A percentile compares a stretch with the other conserved stretches of the same genome.
phyloP scores from a whole-genome alignment of 2,113 vertebrate genomes.

The Hemibates koningsi region DNA sequence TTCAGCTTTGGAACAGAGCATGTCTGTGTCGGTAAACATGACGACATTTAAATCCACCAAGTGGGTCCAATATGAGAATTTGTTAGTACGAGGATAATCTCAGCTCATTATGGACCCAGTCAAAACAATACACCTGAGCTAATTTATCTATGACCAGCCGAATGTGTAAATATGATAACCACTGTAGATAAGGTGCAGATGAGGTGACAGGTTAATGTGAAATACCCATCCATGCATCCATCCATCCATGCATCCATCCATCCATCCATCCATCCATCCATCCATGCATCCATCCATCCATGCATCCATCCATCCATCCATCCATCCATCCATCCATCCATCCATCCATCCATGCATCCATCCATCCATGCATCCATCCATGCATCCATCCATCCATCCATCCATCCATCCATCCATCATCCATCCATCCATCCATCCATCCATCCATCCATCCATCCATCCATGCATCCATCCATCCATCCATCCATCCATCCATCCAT shows the following conservation, averaged over 20 bases:
- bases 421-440: too few species aligned
- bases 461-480: too few species aligned
- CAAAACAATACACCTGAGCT: background rate
- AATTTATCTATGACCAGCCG: background rate
- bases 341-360: too few species aligned
- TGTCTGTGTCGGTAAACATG: background rate
- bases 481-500: too few species aligned
- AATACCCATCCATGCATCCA: background rate
- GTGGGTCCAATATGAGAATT: background rate
- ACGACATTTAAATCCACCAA: background rate
- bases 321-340: too few species aligned
- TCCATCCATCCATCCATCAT: too few species aligned
- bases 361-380: too few species aligned
- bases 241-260: fast-evolving
- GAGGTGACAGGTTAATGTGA: background rate
- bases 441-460: too few species aligned
- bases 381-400: too few species aligned
- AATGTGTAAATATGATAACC: background rate
- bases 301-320: too few species aligned
- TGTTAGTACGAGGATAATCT: background rate
- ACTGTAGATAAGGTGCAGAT: background rate
- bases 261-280: too few species aligned
- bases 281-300: too few species aligned
- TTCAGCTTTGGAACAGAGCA: background rate
- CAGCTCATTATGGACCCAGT: background rate